Evolutionary conservation across 2,113 vertebrate genomes (phyloP), one percentile per base, ranked within the genome.

Genomic region (Esox niger): DNA sequence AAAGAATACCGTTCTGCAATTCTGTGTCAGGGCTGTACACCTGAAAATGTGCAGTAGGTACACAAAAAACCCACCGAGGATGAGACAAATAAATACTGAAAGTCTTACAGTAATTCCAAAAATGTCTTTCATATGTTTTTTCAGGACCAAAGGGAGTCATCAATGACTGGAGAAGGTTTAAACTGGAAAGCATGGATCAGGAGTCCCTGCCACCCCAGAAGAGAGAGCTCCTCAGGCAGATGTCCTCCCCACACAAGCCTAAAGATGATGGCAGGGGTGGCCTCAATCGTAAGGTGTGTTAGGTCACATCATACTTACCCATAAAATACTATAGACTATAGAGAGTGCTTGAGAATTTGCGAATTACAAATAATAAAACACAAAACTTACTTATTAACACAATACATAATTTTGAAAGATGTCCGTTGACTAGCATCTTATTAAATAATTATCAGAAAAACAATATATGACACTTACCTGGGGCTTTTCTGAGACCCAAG

Each of bases 61-160:
- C 17, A 43, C 15, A 43, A 43, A 43, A 10, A 43, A 5, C 13
- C 38, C 38, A 43, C 17, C 17, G 38, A 43, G 38, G 38, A 43
- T 43, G 38, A n/a, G n/a, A 43, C 38, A 43, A 17, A 15, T 4
- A 10, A 43, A 15, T 10, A 43, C 3, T 43, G 11, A 4, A 4
- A 4, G 4, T 1, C 38, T 52, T 52, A 23, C 47, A 52, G n/a
- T 52, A 52, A 3, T 52, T 52, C n/a, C 20, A 52, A 6, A 21
- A 52, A 21, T 52, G 0, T 21, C 3, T 0, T 70, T 49, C 72
- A 4, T 4, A 13, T 38, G 63, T 25, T 20, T 64, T 20, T 25
- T 11, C 63, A 99, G 97, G 97, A 62, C 97, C 97, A 71, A 99
- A 98, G 86, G 97, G 97, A 7, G 97, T 99, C 67, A 98, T 99